Evolutionary conservation across 2,888 invertebrate species (phyloP).

Genomic region (Gymnocheta viridis): DNA sequence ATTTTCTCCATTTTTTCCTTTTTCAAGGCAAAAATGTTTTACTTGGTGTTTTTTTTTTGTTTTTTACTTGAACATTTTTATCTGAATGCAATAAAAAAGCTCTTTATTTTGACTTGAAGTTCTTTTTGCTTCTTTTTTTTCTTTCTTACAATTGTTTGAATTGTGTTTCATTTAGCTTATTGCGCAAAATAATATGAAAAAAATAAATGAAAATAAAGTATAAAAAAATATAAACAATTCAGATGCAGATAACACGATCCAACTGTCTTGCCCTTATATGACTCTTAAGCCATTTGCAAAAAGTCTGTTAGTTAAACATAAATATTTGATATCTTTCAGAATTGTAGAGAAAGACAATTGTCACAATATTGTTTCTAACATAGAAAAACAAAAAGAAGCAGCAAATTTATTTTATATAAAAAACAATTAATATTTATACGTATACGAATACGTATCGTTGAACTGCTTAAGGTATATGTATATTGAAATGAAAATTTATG

Average conservation of each 20-base stretch:
- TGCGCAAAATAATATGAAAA: conserved; percentile 41
- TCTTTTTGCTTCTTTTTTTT: conserved; percentile 30
- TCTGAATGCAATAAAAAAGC: conserved; percentile 20
- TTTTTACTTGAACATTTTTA: conserved; percentile 38
- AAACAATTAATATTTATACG: background rate
- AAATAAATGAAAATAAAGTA: conserved; percentile 5
- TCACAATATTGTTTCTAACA: conserved; percentile 1
- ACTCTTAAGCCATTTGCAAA: conserved; percentile 37
- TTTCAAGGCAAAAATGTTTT: conserved; percentile 62
- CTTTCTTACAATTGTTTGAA: conserved; percentile 41
- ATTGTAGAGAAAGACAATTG: conserved; percentile 12
- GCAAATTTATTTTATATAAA: background rate
- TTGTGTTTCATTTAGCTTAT: conserved; percentile 59
- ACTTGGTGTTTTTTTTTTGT: background rate
- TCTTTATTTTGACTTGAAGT: conserved; percentile 41
- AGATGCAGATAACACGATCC: conserved; percentile 64
- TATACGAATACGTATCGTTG: no score
- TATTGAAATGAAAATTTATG: no score
- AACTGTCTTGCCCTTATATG: conserved; percentile 45
- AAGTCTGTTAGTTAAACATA: conserved; percentile 46
- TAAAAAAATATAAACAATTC: background rate
- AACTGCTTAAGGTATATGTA: no score
- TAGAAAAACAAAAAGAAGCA: background rate
- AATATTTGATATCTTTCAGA: conserved; percentile 48
- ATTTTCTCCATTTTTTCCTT: conserved; percentile 13